Evolutionary conservation across 2,113 vertebrate species (phyloP).

Genomic region (Xenopus tropicalis): DNA sequence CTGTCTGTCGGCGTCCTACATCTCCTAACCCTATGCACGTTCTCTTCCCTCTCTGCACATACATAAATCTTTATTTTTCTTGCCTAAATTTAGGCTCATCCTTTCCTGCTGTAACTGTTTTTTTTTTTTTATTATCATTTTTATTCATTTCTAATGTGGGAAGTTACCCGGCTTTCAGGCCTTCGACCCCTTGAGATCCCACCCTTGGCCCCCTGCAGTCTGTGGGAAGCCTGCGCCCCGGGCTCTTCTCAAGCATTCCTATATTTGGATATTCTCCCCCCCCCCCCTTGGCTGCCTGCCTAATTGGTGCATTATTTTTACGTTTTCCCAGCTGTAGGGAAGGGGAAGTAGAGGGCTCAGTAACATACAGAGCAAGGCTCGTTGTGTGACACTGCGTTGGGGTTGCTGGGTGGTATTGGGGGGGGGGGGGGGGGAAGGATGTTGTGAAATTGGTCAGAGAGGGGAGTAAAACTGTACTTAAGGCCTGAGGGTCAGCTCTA

Average conservation of each 20-base stretch:
- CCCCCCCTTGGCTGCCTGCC: constrained; percentile 4
- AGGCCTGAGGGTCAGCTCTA: too few species aligned
- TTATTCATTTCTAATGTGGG: constrained; percentile 19
- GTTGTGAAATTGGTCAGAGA: constrained; percentile 1
- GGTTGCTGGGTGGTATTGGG: too few species aligned
- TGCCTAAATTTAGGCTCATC: too few species aligned
- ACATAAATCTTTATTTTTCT: too few species aligned
- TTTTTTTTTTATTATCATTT: constrained; percentile 9
- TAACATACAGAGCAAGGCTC: constrained; percentile 8
- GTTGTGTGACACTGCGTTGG: neutral
- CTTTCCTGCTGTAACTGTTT: too few species aligned
- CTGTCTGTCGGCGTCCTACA: too few species aligned
- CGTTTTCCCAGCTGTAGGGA: constrained; percentile 14
- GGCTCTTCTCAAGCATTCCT: constrained; percentile 41
- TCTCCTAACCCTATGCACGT: too few species aligned
- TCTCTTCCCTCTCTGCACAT: too few species aligned
- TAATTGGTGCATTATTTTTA: constrained; percentile 30
- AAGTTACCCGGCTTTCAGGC: constrained; percentile 13
- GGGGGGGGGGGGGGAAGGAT: constrained; percentile 10
- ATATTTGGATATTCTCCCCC: constrained; percentile 25
- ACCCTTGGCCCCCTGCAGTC: constrained; percentile 27
- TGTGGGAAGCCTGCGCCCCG: constrained; percentile 32
- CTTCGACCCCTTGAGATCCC: constrained; percentile 1
- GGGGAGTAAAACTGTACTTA: neutral
- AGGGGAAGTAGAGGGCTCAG: constrained; percentile 8